phyloP scores from a whole-genome alignment of 2,888 invertebrate genomes.

The Andrena bucephala region DNA sequence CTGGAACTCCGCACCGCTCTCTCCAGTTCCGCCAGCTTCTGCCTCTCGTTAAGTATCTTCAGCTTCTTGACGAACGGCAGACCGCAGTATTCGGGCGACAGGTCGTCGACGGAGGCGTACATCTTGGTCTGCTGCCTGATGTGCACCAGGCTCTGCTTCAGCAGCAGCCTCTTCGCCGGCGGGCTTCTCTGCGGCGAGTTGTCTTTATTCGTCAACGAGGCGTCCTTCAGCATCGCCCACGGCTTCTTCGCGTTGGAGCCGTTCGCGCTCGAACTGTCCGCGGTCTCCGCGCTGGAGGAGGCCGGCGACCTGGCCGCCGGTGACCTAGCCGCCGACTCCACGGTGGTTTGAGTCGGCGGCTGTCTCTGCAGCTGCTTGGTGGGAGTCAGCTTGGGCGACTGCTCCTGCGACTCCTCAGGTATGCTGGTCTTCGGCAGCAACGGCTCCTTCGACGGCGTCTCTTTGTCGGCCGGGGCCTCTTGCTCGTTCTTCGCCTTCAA shows the following conservation, averaged over 20 bases:
- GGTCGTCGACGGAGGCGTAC: conserved; percentile 93
- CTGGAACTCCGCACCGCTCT: conserved; percentile 93
- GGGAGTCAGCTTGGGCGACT: conserved; percentile 17
- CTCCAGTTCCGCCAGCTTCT: conserved; percentile 93
- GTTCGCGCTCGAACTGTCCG: conserved; percentile 76
- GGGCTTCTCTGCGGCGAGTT: conserved; percentile 75
- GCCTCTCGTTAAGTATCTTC: conserved; percentile 94
- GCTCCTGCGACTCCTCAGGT: conserved; percentile 61
- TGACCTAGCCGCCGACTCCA: neutral
- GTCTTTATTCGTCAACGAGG: conserved; percentile 83
- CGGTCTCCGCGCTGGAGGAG: conserved; percentile 15
- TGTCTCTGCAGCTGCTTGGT: conserved; percentile 52
- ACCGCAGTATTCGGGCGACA: conserved; percentile 94
- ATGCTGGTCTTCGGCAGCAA: conserved; percentile 73
- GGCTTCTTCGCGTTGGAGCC: conserved; percentile 87
- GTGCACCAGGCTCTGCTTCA: conserved; percentile 78
- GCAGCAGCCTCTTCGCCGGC: conserved; percentile 68
- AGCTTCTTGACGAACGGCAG: conserved; percentile 95
- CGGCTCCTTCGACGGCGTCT: conserved; percentile 75
- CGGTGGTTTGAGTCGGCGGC: conserved; percentile 5
- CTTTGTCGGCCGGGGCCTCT: conserved; percentile 83
- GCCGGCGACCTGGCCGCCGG: conserved; percentile 31
- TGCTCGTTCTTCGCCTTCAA: conserved; percentile 92
- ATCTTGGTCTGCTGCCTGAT: conserved; percentile 86
- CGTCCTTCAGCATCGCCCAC: conserved; percentile 93